Evolutionary conservation across 2,888 invertebrate species (phyloP), one percentile per base, ranked within the genome.

Genomic region (Archips xylosteana): DNA sequence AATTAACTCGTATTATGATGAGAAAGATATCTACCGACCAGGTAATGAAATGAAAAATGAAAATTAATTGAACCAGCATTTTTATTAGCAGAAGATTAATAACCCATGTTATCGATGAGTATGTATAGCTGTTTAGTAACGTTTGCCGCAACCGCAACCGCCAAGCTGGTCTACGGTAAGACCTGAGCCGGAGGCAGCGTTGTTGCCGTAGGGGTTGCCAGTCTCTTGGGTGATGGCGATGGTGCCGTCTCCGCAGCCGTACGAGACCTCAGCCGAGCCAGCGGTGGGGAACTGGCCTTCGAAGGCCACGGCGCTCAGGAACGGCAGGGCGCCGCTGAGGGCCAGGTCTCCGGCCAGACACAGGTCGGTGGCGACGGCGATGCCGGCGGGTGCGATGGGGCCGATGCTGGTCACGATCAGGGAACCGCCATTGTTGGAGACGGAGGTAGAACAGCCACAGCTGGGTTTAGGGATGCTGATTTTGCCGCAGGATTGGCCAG

Each of bases 401-500:
- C 78, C 79, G 64, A 76, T 74, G 42, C 78, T 78, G 64, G 78
- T 78, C 23, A 79, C 77, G 74, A 79, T 78, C 6, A 60, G n/a
- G 60, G 60, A 60, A 32, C 57, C 23, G 2, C 57, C 57, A 32
- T 57, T 57, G 57, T 57, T 57, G 57, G 32, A 8, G 32, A 23
- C 57, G 32, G 32, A 68, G 76, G 45, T 32, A 32, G 32, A 12
- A 3, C 10, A 12, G 57, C 57, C 57, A 4, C 23, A 32, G 57
- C 23, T 57, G 76, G 78, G 65, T 71, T 39, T 2, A 70, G 75
- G 10, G 67, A 73, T 49, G 79, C 76, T 64, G 80, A 78, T 54
- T 80, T 76, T 63, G 76, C 81, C 36, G 79, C 81, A 59, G 70
- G 65, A 5, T 80, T 78, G 9, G 74, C 79, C 54, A 81, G 36